Evolutionary conservation across 2,888 invertebrate genomes (phyloP).

Genomic region (Ophion ventricosus): DNA sequence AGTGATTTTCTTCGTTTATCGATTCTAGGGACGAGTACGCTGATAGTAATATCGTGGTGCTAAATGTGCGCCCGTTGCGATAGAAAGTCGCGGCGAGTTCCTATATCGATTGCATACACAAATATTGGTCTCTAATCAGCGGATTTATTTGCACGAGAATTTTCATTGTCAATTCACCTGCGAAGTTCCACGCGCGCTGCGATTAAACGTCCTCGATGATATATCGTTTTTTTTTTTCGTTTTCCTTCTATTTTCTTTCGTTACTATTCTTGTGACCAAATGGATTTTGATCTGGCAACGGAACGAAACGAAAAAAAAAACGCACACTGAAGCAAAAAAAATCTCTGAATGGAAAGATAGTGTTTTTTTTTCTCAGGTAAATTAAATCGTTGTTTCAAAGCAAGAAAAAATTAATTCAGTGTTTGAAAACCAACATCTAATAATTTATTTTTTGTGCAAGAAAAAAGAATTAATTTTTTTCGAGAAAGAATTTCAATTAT

Average conservation of each 20-base stretch:
- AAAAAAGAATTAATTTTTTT: too few relatives aligned
- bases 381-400: too few relatives aligned
- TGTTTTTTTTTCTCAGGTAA: background rate
- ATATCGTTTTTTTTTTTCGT: slow-evolving; percentile 3
- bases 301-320: too few relatives aligned
- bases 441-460: too few relatives aligned
- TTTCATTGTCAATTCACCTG: slow-evolving; percentile 51
- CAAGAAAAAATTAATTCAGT: too few relatives aligned
- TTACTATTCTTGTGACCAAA: too few relatives aligned
- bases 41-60: slow-evolving; percentile 36
- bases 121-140: slow-evolving; percentile 54
- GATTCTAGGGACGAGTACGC: slow-evolving; percentile 34
- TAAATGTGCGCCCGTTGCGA: background rate
- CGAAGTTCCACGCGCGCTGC: background rate
- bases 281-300: too few relatives aligned
- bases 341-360: too few relatives aligned
- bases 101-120: slow-evolving; percentile 61
- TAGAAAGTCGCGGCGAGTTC: slow-evolving; percentile 23
- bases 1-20: slow-evolving; percentile 1
- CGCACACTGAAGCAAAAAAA: too few relatives aligned
- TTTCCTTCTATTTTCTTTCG: background rate
- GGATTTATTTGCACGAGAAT: slow-evolving; percentile 55
- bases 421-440: too few relatives aligned
- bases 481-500: too few relatives aligned
- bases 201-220: slow-evolving; percentile 4